Conservation (phyloP, 2,113 vertebrate genomes). For the Trachemys scripta region DNA sequence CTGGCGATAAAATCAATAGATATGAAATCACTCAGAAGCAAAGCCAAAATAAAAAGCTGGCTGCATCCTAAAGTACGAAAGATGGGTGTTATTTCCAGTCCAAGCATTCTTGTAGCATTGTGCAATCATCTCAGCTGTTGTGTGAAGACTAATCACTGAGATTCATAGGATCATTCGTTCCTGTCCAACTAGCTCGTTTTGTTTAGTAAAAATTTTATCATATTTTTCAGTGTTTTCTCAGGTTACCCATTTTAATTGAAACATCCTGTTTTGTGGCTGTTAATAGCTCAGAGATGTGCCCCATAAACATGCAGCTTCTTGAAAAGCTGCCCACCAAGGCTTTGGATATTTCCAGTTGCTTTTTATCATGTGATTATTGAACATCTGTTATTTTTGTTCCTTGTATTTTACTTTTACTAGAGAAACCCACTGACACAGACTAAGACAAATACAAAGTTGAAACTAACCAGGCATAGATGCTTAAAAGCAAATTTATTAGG, state of each 20-base stretch:
- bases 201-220: background rate
- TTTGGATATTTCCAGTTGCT: slow-evolving; percentile 10
- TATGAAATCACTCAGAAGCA: background rate
- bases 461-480: slow-evolving; percentile 63
- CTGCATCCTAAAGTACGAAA: background rate
- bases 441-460: slow-evolving; percentile 59
- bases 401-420: slow-evolving; percentile 57
- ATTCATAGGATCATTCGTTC: background rate
- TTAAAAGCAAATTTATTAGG: slow-evolving; percentile 44
- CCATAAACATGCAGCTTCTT: background rate
- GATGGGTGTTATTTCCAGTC: background rate
- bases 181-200: slow-evolving; percentile 3
- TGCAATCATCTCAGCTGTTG: background rate
- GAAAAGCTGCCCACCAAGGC: background rate
- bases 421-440: slow-evolving; percentile 53
- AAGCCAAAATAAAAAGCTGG: background rate
- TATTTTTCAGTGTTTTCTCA: background rate
- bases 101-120: background rate
- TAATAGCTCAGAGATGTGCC: background rate
- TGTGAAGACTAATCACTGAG: background rate
- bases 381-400: slow-evolving; percentile 39
- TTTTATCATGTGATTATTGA: slow-evolving; percentile 22
- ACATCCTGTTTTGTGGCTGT: background rate
- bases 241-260: slow-evolving; percentile 1
- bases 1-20: background rate